Evolutionary conservation across 37 sponge, comb jelly and placozoan species (phyloP), one percentile per base, ranked within the genome.

Genomic region (Crambe crambe): DNA sequence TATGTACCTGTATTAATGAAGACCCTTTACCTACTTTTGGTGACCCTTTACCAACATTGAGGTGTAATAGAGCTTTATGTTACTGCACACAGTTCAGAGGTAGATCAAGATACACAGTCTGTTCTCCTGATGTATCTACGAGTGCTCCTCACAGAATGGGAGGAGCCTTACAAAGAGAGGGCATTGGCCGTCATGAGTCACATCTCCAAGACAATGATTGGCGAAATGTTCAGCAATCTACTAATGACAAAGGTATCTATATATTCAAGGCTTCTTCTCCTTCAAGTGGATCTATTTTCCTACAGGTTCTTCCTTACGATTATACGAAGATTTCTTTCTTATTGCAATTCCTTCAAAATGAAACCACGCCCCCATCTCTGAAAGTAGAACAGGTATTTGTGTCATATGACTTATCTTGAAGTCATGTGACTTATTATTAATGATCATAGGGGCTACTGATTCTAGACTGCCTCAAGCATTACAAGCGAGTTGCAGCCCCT

Each of bases 221-320:
- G 26, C 5, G 77, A 76, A 0, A 31, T 76, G 77, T 70, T 77
- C 17, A 26, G 35, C 10, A 84, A 42, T 9, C 23, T 83, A 0
- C 42, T 73, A 21, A 73, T 39, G 25, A 21, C 63, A 8, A 82
- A 82, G 82, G 82, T 82, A 42, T n/a, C n/a, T n/a, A n/a, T n/a
- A n/a, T n/a, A n/a, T n/a, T n/a, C n/a, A n/a, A n/a, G n/a, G n/a
- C n/a, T n/a, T n/a, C n/a, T n/a, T n/a, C n/a, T n/a, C n/a, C n/a
- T n/a, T n/a, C n/a, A n/a, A n/a, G n/a, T n/a, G n/a, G n/a, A n/a
- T n/a, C n/a, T 25, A 2, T 17, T 23, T 40, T 26, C 3, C 42
- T 70, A 40, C 64, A 86, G 83, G 79, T 81, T 4, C 42, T 47
- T 51, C 78, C 82, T 1, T 86, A 86, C 62, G 87, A 82, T 73